Evolutionary conservation across 2,888 invertebrate species (phyloP).

Genomic region (Elegia similella): DNA sequence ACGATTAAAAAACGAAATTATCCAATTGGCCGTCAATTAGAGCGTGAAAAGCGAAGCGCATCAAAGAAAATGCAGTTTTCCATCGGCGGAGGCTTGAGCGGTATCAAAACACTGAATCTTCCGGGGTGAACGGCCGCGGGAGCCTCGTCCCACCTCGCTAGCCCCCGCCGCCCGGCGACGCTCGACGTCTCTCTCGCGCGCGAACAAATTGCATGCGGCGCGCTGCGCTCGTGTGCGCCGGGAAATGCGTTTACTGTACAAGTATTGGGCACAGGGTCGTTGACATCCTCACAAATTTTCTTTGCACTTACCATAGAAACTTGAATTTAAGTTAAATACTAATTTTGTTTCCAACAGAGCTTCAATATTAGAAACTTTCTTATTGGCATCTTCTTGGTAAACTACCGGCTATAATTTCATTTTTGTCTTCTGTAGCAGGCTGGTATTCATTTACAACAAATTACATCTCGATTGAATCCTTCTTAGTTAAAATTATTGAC

Average conservation of each 20-base stretch:
- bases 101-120: slow-evolving; percentile 82
- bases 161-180: slow-evolving; percentile 56
- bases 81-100: slow-evolving; percentile 69
- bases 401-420: neutral
- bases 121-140: slow-evolving; percentile 76
- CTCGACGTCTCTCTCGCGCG: slow-evolving; percentile 48
- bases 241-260: slow-evolving; percentile 77
- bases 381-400: neutral
- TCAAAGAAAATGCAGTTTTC: slow-evolving; percentile 80
- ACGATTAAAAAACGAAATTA: slow-evolving; percentile 47
- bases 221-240: slow-evolving; percentile 53
- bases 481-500: too few relatives aligned
- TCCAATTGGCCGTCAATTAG: slow-evolving; percentile 63
- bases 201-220: slow-evolving; percentile 46
- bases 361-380: neutral
- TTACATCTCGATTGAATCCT: too few relatives aligned
- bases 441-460: too few relatives aligned
- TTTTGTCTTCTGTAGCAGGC: too few relatives aligned
- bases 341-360: neutral
- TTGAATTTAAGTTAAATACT: neutral
- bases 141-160: slow-evolving; percentile 58
- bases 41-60: slow-evolving; percentile 76
- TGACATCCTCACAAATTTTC: slow-evolving; percentile 71
- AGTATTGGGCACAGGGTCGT: slow-evolving; percentile 76
- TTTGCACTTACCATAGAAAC: slow-evolving; percentile 28